These are phyloP conservation scores for Phocoena phocoena DNA, from an alignment of 2,113 vertebrate genomes.

Conservation along the genomic window DNA sequence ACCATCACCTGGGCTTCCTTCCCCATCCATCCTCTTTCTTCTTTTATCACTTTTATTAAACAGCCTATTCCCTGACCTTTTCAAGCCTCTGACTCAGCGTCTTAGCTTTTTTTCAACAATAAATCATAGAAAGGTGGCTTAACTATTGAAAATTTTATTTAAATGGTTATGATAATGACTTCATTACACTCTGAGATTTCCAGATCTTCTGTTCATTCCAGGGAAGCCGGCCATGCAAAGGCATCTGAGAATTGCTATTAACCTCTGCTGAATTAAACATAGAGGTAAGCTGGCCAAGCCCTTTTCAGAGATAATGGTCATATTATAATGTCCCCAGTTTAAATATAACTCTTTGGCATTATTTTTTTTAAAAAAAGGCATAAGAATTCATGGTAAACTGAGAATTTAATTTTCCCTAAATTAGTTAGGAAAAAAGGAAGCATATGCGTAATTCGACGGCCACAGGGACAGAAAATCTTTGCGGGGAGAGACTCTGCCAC, in stretches of 20 bases:
- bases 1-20: rapidly evolving
- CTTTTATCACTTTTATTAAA: slow-evolving; percentile 44
- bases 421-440: neutral
- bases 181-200: slow-evolving; percentile 50
- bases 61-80: neutral
- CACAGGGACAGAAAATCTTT: neutral
- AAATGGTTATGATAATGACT: neutral
- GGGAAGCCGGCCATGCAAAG: neutral
- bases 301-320: slow-evolving; percentile 62
- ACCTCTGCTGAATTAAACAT: slow-evolving; percentile 51
- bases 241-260: slow-evolving; percentile 58
- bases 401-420: slow-evolving; percentile 16
- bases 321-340: slow-evolving; percentile 50
- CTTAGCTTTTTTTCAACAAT: neutral
- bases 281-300: slow-evolving; percentile 53
- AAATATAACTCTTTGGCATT: slow-evolving; percentile 43
- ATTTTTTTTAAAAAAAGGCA: neutral
- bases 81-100: neutral
- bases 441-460: neutral
- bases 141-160: slow-evolving; percentile 38
- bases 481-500: neutral
- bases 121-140: slow-evolving; percentile 46
- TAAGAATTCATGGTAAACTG: slow-evolving; percentile 32
- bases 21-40: neutral
- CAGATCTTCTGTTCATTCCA: neutral